Base-by-base conservation (phyloP, 2,113 vertebrate genomes). In the Cettia cetti region DNA sequence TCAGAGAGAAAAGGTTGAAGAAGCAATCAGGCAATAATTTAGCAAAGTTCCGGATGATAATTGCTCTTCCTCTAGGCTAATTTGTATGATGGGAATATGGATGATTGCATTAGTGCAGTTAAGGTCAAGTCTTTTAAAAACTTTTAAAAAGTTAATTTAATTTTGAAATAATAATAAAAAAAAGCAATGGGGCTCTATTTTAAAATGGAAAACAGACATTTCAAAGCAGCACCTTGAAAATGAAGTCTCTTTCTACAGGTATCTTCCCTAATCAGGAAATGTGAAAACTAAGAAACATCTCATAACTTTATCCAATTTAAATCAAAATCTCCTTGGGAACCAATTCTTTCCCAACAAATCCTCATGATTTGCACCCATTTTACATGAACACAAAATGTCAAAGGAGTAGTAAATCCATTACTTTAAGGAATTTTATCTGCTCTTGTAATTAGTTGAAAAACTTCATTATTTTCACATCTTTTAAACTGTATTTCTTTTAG, bases 71-170 rank as follows among this genome's bases (percentile, higher is more conserved):
- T 97, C 74, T 82, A 72, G 60, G 57, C 74, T 91, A 75, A 93
- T 95, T 79, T 94, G 81, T 82, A 49, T 65, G 86, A 89, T 50
- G n/a, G 61, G 24, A 94, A 71, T 79, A 84, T 35, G 61, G 83
- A 94, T 87, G 91, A 96, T 92, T 95, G 52, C 60, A 84, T 71
- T 82, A 81, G 53, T 82, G 61, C 60, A 91, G 81, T 57, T 95
- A 95, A 94, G 89, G 89, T 95, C 77, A 95, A 84, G 60, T 68
- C 57, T 78, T 95, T 86, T 35, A 95, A 95, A 86, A 95, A 72
- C n/a, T 78, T 75, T 2, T 1, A 22, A 74, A 68, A 86, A 70
- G 47, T 69, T 86, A 91, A 94, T 91, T 75, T 84, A 59, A 86
- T 95, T 94, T 91, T 89, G 30, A 75, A 91, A 75, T 78, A 47